A percentile compares a stretch with the other conserved stretches of the same genome.
These are phyloP conservation scores for Delichon dasypus DNA, from an alignment of 2,797 vertebrate species.

Conservation along the genomic window DNA sequence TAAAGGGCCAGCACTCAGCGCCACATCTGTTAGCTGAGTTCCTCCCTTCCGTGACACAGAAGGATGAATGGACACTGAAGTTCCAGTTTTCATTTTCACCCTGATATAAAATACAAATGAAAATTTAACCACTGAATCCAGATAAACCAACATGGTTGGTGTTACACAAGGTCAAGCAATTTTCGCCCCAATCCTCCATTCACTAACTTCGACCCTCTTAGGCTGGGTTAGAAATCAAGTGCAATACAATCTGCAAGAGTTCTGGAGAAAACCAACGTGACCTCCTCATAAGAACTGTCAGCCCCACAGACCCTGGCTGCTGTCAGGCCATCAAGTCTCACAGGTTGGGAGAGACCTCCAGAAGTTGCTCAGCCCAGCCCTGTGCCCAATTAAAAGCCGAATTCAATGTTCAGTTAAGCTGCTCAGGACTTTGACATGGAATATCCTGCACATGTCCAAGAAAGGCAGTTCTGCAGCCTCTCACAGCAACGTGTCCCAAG, in stretches of 20 bases:
- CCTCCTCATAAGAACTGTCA: fast-evolving
- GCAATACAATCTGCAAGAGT: not conserved
- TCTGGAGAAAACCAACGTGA: not conserved
- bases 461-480: not conserved
- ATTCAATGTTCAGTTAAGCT: not conserved
- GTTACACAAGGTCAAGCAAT: not conserved
- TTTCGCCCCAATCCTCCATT: not conserved
- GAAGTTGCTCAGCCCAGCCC: not conserved
- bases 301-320: not conserved
- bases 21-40: not conserved
- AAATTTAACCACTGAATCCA: not conserved
- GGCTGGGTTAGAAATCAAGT: not conserved
- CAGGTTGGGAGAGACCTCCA: not conserved
- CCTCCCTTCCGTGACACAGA: not conserved
- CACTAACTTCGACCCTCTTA: not conserved
- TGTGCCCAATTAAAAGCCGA: not conserved
- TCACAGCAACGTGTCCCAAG: not conserved
- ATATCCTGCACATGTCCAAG: not conserved
- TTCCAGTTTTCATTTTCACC: not conserved
- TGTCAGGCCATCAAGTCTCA: not conserved
- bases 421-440: not conserved
- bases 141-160: not conserved
- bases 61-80: not conserved
- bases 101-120: not conserved
- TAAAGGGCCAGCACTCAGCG: not conserved